phyloP scores from a whole-genome alignment of 1,140 invertebrate species.

The Caenorhabditis latens region DNA sequence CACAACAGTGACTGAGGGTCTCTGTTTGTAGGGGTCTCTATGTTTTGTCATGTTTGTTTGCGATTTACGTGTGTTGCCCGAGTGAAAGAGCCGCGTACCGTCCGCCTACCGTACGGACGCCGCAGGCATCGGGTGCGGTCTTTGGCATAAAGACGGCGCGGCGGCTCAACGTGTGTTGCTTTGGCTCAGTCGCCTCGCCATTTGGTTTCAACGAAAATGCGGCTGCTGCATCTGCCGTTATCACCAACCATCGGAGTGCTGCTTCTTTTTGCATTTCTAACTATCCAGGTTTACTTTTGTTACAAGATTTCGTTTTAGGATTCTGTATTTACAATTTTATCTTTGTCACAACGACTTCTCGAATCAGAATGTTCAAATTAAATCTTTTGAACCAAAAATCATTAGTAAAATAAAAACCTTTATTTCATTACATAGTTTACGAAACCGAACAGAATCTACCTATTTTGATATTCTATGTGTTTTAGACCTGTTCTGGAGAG shows the following conservation, averaged over 20 bases:
- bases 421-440: no score
- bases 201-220: slow-evolving; percentile 40
- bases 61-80: slow-evolving; percentile 45
- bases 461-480: no score
- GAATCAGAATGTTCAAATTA: no score
- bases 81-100: background rate
- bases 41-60: slow-evolving; percentile 50
- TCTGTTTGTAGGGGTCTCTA: slow-evolving; percentile 21
- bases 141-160: slow-evolving; percentile 53
- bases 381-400: no score
- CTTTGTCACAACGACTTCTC: no score
- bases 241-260: slow-evolving; percentile 36
- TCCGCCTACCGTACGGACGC: slow-evolving; percentile 49
- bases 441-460: no score
- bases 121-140: slow-evolving; percentile 40
- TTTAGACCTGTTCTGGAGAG: background rate
- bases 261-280: background rate
- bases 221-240: slow-evolving; percentile 36
- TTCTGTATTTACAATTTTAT: no score
- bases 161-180: slow-evolving; percentile 54
- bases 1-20: background rate
- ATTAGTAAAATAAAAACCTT: no score
- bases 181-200: background rate
- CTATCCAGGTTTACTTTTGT: background rate
- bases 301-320: background rate